These are phyloP conservation scores for Leucophenga maculata DNA, from an alignment of 2,888 invertebrate species.

Conservation along the genomic window DNA sequence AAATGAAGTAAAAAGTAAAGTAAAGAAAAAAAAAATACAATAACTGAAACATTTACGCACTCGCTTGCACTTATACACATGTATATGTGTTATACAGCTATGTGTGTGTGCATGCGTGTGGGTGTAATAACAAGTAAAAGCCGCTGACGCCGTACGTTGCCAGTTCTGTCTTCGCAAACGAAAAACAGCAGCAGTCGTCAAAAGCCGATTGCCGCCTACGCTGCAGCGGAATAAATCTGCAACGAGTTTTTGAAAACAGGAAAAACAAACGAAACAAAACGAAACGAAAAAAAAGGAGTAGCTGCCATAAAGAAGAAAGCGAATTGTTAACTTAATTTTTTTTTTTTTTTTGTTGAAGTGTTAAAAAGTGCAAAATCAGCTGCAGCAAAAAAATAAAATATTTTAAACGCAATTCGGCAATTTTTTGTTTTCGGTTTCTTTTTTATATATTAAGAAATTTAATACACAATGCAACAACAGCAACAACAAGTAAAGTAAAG, in stretches of 20 bases:
- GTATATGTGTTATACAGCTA: neutral
- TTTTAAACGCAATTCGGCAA: no score
- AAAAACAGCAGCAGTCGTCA: neutral
- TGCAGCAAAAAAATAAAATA: no score
- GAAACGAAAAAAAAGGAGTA: neutral
- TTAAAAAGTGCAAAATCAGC: no score
- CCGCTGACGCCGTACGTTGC: neutral
- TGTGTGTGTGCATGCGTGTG: constrained; percentile 6
- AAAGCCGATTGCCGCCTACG: neutral
- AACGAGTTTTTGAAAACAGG: neutral
- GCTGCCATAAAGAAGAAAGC: no score
- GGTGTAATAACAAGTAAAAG: constrained; percentile 12
- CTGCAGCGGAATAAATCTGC: neutral
- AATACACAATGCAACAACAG: constrained; percentile 27
- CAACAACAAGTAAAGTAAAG: no score
- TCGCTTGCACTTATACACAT: no score
- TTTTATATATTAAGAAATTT: no score
- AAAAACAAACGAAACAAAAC: neutral
- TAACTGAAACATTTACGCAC: neutral
- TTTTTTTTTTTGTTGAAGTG: no score
- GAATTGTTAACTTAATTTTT: no score
- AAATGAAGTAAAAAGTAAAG: neutral
- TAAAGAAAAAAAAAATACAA: neutral
- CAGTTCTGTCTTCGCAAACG: no score
- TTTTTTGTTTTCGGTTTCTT: no score